Conservation (phyloP, 2,113 vertebrate species). For the Hucho hucho region DNA sequence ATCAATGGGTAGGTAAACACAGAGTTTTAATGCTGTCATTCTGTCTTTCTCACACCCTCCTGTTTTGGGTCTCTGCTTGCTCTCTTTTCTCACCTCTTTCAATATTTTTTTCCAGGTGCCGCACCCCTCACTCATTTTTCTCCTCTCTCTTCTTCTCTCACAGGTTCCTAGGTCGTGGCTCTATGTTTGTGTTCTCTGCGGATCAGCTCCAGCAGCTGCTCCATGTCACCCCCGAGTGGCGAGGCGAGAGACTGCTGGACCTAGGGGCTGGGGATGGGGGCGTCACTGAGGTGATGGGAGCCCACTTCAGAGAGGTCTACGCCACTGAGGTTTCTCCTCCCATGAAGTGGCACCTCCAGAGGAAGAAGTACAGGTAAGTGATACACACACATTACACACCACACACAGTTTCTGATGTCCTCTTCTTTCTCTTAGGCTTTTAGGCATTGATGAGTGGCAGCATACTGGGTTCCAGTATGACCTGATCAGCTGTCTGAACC, state of each 20-base stretch:
- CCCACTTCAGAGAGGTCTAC: conserved; percentile 91
- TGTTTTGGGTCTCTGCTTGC: neutral
- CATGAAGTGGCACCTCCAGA: conserved; percentile 98
- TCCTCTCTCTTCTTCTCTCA: neutral
- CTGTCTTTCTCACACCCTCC: neutral
- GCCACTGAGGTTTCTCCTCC: conserved; percentile 92
- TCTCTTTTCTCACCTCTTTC: neutral
- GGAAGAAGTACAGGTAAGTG: conserved; percentile 81
- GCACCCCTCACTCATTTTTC: neutral
- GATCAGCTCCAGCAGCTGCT: conserved; percentile 2
- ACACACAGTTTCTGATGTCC: neutral
- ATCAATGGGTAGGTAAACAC: conserved; percentile 86
- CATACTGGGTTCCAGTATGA: conserved; percentile 89
- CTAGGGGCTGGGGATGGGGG: conserved; percentile 97
- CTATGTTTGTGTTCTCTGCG: conserved; percentile 12
- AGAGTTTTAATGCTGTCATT: neutral
- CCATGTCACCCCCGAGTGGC: conserved; percentile 83
- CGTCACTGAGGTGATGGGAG: conserved; percentile 92
- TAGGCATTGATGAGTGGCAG: conserved; percentile 93
- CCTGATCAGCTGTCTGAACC: conserved; percentile 96
- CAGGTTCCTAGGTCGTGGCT: conserved; percentile 20
- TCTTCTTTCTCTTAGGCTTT: conserved; percentile 72
- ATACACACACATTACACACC: conserved; percentile 18
- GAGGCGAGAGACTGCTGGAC: conserved; percentile 85
- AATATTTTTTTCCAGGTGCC: neutral